These are phyloP conservation scores for Aricia artaxerxes DNA, from an alignment of 2,888 invertebrate species.

Conservation along the genomic window DNA sequence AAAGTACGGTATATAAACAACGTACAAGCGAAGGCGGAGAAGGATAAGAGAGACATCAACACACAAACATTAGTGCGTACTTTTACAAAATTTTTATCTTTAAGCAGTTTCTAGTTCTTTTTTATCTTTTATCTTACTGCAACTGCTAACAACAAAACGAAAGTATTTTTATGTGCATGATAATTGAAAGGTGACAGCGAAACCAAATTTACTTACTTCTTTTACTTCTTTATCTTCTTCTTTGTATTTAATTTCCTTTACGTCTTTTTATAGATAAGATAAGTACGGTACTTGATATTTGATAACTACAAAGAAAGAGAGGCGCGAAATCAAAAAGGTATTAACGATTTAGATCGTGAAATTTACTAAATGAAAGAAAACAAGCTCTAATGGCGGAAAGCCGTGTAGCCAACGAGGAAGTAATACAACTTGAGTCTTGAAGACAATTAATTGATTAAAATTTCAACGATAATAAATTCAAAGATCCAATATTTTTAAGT, in stretches of 20 bases:
- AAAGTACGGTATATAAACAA: too few relatives aligned
- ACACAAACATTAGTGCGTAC: too few relatives aligned
- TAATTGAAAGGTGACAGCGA: background rate
- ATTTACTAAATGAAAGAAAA: background rate
- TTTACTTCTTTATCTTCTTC: slow-evolving; percentile 28
- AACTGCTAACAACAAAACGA: background rate
- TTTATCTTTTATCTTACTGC: too few relatives aligned
- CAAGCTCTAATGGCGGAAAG: background rate
- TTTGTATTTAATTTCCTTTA: slow-evolving; percentile 5
- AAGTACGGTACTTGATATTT: background rate
- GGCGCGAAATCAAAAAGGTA: background rate
- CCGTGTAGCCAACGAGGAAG: background rate
- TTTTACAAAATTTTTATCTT: too few relatives aligned
- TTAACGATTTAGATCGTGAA: background rate
- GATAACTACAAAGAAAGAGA: background rate
- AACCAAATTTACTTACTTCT: slow-evolving; percentile 16
- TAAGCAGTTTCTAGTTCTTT: too few relatives aligned
- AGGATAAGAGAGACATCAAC: too few relatives aligned
- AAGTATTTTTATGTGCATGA: background rate
- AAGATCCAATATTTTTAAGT: background rate
- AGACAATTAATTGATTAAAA: background rate
- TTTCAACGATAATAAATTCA: background rate
- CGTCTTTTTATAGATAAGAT: background rate
- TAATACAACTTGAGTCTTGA: background rate
- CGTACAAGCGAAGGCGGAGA: too few relatives aligned